These are phyloP conservation scores for Seriola quinqueradiata DNA, from an alignment of 2,113 vertebrate species.

Conservation along the genomic window DNA sequence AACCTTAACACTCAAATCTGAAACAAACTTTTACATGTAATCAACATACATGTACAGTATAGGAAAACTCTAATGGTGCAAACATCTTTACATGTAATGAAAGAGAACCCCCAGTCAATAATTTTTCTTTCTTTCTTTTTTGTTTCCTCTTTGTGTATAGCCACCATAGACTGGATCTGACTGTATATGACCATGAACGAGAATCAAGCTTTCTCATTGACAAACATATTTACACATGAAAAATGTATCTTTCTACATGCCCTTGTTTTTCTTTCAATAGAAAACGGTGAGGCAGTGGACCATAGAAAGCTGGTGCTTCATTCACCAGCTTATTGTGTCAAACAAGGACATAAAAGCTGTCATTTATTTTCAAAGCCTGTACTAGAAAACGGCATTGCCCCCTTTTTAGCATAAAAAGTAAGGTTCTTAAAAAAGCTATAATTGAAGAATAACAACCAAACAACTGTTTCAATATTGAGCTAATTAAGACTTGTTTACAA, in stretches of 20 bases:
- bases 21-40: no score
- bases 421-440: slow-evolving; percentile 6
- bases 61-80: no score
- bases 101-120: background rate
- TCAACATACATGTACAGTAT: no score
- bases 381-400: background rate
- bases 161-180: background rate
- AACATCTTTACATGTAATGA: no score
- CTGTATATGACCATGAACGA: no score
- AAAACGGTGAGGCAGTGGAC: background rate
- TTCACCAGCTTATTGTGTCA: background rate
- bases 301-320: background rate
- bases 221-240: no score
- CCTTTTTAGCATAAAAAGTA: background rate
- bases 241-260: no score
- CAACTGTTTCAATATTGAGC: slow-evolving; percentile 13
- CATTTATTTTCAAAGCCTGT: background rate
- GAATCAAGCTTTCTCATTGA: no score
- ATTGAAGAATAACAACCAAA: slow-evolving; percentile 12
- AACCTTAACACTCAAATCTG: no score
- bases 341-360: slow-evolving; percentile 32
- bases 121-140: background rate
- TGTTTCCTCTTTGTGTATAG: background rate
- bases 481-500: slow-evolving; percentile 59
- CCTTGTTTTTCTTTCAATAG: background rate